Evolutionary conservation across 2,888 invertebrate genomes (phyloP).

Genomic region (Limenitis camilla): DNA sequence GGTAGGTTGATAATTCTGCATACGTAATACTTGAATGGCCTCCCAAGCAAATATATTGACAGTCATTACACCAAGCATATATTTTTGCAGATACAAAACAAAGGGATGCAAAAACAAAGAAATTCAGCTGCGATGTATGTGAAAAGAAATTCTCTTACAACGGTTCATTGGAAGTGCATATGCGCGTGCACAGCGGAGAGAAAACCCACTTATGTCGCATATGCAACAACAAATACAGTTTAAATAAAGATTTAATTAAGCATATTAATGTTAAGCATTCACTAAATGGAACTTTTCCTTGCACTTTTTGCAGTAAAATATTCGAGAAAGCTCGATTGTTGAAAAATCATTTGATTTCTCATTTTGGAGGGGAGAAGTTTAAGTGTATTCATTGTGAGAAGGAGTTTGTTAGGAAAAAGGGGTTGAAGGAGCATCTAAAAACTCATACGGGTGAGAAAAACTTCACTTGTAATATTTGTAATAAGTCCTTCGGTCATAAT

Average conservation of each 20-base stretch:
- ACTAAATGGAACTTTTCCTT: slow-evolving; percentile 39
- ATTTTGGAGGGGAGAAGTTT: slow-evolving; percentile 47
- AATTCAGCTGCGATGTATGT: slow-evolving; percentile 40
- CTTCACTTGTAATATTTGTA: slow-evolving; percentile 46
- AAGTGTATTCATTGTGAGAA: slow-evolving; percentile 50
- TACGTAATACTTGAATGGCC: too few relatives aligned
- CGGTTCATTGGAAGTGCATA: slow-evolving; percentile 43
- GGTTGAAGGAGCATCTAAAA: slow-evolving; percentile 58
- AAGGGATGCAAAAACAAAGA: slow-evolving; percentile 20
- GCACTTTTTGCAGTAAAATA: slow-evolving; percentile 41
- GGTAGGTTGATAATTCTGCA: too few relatives aligned
- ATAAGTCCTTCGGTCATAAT: slow-evolving; percentile 53
- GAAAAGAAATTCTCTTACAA: slow-evolving; percentile 40
- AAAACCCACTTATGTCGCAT: slow-evolving; percentile 46
- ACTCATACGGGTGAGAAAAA: slow-evolving; percentile 54
- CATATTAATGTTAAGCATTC: slow-evolving; percentile 45
- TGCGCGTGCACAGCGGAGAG: slow-evolving; percentile 44
- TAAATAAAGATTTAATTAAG: slow-evolving; percentile 50
- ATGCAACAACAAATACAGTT: slow-evolving; percentile 41
- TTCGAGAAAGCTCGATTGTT: slow-evolving; percentile 46
- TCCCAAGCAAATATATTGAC: too few relatives aligned
- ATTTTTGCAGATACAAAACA: slow-evolving; percentile 26
- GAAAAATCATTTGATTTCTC: slow-evolving; percentile 49
- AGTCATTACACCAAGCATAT: neutral
- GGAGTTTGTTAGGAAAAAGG: slow-evolving; percentile 53